Evolutionary conservation across 2,888 invertebrate genomes (phyloP).

Genomic region (Drymonia ruficornis): DNA sequence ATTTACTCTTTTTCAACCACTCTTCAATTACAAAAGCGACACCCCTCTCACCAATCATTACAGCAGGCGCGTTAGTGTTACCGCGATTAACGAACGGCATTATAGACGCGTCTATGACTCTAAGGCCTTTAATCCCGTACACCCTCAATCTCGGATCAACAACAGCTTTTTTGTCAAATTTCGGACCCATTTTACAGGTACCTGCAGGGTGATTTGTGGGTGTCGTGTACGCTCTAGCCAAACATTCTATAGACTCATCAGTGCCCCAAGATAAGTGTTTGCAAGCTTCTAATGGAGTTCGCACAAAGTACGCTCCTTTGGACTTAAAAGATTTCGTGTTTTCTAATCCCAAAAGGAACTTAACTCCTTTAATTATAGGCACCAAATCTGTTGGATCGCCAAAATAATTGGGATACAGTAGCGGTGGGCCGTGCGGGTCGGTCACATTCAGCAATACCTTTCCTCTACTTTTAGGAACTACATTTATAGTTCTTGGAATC

Average conservation of each 20-base stretch:
- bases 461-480: conserved; percentile 86
- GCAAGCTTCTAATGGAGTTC: conserved; percentile 84
- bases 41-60: conserved; percentile 90
- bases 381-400: conserved; percentile 84
- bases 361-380: conserved; percentile 84
- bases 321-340: conserved; percentile 82
- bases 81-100: conserved; percentile 92
- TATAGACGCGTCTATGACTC: conserved; percentile 91
- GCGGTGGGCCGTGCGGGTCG: conserved; percentile 88
- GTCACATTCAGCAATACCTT: conserved; percentile 84
- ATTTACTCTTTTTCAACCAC: conserved; percentile 34
- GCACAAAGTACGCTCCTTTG: conserved; percentile 82
- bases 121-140: conserved; percentile 82
- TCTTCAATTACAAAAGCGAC: conserved; percentile 55
- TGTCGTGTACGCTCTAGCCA: conserved; percentile 83
- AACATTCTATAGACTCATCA: conserved; percentile 87
- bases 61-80: conserved; percentile 91
- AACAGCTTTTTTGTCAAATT: conserved; percentile 83
- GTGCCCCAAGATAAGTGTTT: conserved; percentile 82
- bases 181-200: conserved; percentile 81
- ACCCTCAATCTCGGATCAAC: conserved; percentile 88
- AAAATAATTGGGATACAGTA: conserved; percentile 88
- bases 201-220: conserved; percentile 76
- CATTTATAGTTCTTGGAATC: conserved; percentile 81
- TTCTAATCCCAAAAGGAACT: conserved; percentile 83